A percentile compares a stretch with the other conserved stretches of the same genome.
phyloP scores from a whole-genome alignment of 2,888 invertebrate species.

The Ecliptopera silaceata region DNA sequence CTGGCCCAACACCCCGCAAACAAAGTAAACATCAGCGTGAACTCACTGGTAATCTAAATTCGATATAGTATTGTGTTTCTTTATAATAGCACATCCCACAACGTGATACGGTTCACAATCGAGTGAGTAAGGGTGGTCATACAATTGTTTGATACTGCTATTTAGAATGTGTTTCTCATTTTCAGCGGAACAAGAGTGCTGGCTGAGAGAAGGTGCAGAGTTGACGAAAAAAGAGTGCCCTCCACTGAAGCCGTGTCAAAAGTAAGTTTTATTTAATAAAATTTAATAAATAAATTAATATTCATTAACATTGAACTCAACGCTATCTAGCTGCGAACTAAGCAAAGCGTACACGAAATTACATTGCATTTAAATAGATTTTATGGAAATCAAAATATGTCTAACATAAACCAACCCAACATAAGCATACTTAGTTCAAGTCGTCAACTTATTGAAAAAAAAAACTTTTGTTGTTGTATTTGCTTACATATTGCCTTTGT shows the following conservation, averaged over 20 bases:
- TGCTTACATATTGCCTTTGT: too few relatives aligned
- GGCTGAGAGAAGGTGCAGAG: constrained; percentile 79
- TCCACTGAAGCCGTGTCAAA: constrained; percentile 74
- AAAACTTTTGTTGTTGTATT: too few relatives aligned
- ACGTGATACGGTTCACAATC: background rate
- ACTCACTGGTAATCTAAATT: constrained; percentile 61
- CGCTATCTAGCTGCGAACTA: too few relatives aligned
- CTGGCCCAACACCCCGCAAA: constrained; percentile 85
- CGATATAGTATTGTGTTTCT: constrained; percentile 19
- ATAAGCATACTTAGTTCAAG: too few relatives aligned
- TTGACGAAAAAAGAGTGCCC: constrained; percentile 73
- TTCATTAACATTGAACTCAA: too few relatives aligned
- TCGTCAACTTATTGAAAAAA: too few relatives aligned
- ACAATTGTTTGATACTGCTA: background rate
- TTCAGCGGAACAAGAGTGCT: constrained; percentile 77
- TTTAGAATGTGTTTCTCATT: constrained; percentile 14
- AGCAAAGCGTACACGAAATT: too few relatives aligned
- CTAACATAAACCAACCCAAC: too few relatives aligned
- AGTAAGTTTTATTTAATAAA: constrained; percentile 66
- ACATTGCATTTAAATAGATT: too few relatives aligned
- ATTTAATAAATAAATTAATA: too few relatives aligned
- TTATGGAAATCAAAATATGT: too few relatives aligned
- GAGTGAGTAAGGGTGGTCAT: background rate
- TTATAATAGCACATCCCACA: background rate
- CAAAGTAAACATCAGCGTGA: constrained; percentile 82